A percentile compares a stretch with the other conserved stretches of the same genome.
These are phyloP conservation scores for Enteromius afrohamiltoni DNA, from an alignment of 2,797 vertebrate genomes.

Conservation along the genomic window DNA sequence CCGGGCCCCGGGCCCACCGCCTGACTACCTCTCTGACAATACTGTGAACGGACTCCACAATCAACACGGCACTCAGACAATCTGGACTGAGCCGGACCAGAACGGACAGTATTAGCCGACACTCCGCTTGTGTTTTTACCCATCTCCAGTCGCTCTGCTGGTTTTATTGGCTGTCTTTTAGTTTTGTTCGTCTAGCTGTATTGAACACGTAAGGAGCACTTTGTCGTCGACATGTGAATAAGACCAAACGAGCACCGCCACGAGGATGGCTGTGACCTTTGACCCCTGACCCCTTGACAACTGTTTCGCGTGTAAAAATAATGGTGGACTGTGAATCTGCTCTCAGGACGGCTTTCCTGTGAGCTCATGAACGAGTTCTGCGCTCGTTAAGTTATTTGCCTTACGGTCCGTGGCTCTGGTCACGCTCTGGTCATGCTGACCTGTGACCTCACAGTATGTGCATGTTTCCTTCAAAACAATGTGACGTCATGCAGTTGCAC, in stretches of 20 bases:
- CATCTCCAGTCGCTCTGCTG: slow-evolving; percentile 6
- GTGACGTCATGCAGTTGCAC: slow-evolving; percentile 92
- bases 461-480: slow-evolving; percentile 87
- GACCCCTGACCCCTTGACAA: slow-evolving; percentile 32
- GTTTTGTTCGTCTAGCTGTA: slow-evolving; percentile 52
- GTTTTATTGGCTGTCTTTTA: slow-evolving; percentile 44
- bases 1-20: slow-evolving; percentile 72
- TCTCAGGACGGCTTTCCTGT: slow-evolving; percentile 73
- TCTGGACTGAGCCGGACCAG: slow-evolving; percentile 60
- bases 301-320: slow-evolving; percentile 82
- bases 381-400: slow-evolving; percentile 72
- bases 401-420: slow-evolving; percentile 75
- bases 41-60: slow-evolving; percentile 55
- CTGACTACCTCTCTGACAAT: slow-evolving; percentile 58
- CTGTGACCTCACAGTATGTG: slow-evolving; percentile 84
- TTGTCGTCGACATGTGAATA: slow-evolving; percentile 54
- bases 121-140: not conserved
- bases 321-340: slow-evolving; percentile 84
- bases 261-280: not conserved
- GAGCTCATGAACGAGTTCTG: slow-evolving; percentile 61
- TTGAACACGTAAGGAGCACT: slow-evolving; percentile 64
- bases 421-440: slow-evolving; percentile 64
- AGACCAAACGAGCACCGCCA: not conserved
- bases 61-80: slow-evolving; percentile 70
- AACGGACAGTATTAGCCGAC: slow-evolving; percentile 25